Base-by-base conservation (phyloP, 2,888 invertebrate genomes). In the Bedellia somnulentella region DNA sequence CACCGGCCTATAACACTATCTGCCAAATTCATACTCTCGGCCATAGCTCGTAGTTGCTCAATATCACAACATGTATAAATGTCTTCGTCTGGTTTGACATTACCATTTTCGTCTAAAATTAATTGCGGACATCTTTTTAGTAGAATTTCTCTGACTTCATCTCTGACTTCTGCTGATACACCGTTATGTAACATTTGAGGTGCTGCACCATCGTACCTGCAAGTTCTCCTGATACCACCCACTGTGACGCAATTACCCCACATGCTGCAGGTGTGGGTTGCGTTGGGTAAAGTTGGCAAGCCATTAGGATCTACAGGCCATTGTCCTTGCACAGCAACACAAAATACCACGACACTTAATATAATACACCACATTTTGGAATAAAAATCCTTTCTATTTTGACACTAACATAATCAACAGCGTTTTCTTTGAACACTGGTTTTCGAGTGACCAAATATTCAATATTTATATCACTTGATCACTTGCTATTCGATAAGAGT, bases 1-100 rank as follows among this genome's bases (percentile, higher is more conserved):
- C 97, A 97, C 24, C 93, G 78, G 3, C 82, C 80, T 14, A 91
- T 82, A 1, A 93, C 57, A 30, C 81, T 78, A 25, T 83, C 82
- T 0, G 88, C 86, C 36, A 85, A 59, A 2, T 54, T 39, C 38
- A 91, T 64, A 25, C 78, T 81, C 0, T 49, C 36, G 0, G 78
- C 57, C 71, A 86, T 78, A 2, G 52, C 54, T 0, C 35, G 3
- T 1, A 86, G 44, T 52, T 87, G 86, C 0, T 38, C 36, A 0
- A 41, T 38, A 43, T 80, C 66, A 48, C 89, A 90, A 46, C 89
- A 90, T 0, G 83, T 62, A 2, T 47, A 16, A 5, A 81, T 66
- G 15, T 73, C 52, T 10, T 52, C 60, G 45, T 47, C 36, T 17
- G 47, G 47, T 37, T 57, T 47, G 24, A 42, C 42, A 6, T 52